Evolutionary conservation across 1,140 invertebrate species (phyloP).

Genomic region (Atta texana): DNA sequence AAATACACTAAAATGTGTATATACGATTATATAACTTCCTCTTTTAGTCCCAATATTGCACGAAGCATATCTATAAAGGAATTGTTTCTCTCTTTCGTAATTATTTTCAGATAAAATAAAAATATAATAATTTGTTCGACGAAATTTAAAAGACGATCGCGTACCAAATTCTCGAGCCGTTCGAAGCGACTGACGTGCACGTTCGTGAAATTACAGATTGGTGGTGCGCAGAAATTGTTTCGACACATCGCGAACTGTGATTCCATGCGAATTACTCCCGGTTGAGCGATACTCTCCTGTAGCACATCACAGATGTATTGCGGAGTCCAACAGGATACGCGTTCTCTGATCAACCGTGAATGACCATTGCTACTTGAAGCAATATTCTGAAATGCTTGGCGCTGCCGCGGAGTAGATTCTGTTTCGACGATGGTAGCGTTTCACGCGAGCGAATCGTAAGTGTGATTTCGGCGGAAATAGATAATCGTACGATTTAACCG

Average conservation of each 20-base stretch:
- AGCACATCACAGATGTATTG: conserved; percentile 21
- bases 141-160: neutral
- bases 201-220: conserved; percentile 44
- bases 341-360: conserved; percentile 23
- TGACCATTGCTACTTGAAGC: conserved; percentile 25
- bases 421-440: neutral
- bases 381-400: conserved; percentile 10
- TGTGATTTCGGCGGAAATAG: conserved; percentile 19
- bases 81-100: neutral
- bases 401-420: conserved; percentile 12
- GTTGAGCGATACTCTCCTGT: conserved; percentile 53
- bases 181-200: neutral
- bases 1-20: neutral
- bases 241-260: conserved; percentile 61
- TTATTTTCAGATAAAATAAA: neutral
- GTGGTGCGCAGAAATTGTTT: conserved; percentile 29
- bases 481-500: conserved; percentile 41
- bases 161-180: conserved; percentile 10
- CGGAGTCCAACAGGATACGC: conserved; percentile 36
- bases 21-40: neutral
- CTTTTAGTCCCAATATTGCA: neutral
- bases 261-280: conserved; percentile 65
- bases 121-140: neutral
- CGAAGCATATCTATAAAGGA: no score
- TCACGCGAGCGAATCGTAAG: neutral